These are phyloP conservation scores for Mobula hypostoma DNA, from an alignment of 2,113 vertebrate species.

Conservation along the genomic window DNA sequence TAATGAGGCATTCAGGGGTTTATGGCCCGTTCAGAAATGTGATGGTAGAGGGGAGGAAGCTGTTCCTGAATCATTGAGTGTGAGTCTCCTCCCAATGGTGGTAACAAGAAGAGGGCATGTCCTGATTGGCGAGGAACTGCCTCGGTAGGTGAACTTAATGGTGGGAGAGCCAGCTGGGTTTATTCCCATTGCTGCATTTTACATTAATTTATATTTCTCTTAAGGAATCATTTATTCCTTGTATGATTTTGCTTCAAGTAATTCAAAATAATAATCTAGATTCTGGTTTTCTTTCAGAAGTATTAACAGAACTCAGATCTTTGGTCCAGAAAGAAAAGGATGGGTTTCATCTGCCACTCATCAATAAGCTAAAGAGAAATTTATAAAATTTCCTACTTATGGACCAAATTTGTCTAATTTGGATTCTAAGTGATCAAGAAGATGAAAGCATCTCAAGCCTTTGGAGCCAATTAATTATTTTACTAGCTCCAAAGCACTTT, in stretches of 20 bases:
- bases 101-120: no score
- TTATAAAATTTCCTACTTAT: background rate
- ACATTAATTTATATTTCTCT: background rate
- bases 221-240: background rate
- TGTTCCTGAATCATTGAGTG: no score
- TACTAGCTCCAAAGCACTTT: no score
- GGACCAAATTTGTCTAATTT: background rate
- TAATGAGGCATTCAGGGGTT: no score
- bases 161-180: no score
- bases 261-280: background rate
- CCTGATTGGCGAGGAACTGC: no score
- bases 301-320: background rate
- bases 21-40: no score
- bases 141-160: no score
- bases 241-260: background rate
- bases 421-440: background rate
- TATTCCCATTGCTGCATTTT: background rate
- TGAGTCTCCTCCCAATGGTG: no score
- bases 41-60: no score
- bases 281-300: background rate
- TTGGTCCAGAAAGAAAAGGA: background rate
- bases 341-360: background rate
- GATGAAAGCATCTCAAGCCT: background rate
- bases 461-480: no score
- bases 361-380: background rate